Percentiles rank a stretch among this genome's conserved stretches.
Evolutionary conservation across 1,140 invertebrate species (phyloP).

Genomic region (Zaprionus nigranus): DNA sequence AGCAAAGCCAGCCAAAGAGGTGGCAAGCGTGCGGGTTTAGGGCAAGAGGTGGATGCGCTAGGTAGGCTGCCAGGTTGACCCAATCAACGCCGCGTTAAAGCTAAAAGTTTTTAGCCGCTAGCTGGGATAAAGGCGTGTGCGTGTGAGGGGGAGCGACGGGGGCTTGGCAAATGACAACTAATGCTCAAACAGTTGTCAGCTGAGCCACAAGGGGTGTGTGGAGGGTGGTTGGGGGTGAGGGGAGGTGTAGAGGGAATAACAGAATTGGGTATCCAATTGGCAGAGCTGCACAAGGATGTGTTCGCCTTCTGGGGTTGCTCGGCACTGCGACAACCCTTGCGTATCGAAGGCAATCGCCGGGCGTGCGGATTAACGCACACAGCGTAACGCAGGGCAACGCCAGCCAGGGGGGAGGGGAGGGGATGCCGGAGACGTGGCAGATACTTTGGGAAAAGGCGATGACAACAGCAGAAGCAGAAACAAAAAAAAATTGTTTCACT

Average conservation of each 20-base stretch:
- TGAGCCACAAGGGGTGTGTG: neutral
- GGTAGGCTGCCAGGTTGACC: conserved; percentile 27
- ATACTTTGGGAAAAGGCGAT: conserved; percentile 40
- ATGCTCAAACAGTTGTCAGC: conserved; percentile 50
- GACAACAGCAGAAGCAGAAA: conserved; percentile 25
- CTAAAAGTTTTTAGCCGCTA: conserved; percentile 18
- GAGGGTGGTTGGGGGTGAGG: too few species aligned
- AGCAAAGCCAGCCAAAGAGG: neutral
- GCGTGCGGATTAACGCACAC: conserved; percentile 66
- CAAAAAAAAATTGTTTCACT: conserved; percentile 38
- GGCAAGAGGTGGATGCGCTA: too few species aligned
- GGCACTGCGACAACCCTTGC: conserved; percentile 51
- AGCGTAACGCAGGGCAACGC: conserved; percentile 45
- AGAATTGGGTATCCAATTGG: conserved; percentile 15
- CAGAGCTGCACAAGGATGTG: conserved; percentile 13
- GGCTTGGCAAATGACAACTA: conserved; percentile 50
- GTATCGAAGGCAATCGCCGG: conserved; percentile 46
- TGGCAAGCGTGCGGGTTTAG: too few species aligned
- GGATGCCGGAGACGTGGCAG: neutral
- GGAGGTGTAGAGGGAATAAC: neutral
- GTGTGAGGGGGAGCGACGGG: too few species aligned
- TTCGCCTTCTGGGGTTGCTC: neutral
- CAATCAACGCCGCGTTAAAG: conserved; percentile 48
- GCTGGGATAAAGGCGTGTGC: neutral
- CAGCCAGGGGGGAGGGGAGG: neutral